phyloP scores from a whole-genome alignment of 2,113 vertebrate species.

The Clarias batrachus region DNA sequence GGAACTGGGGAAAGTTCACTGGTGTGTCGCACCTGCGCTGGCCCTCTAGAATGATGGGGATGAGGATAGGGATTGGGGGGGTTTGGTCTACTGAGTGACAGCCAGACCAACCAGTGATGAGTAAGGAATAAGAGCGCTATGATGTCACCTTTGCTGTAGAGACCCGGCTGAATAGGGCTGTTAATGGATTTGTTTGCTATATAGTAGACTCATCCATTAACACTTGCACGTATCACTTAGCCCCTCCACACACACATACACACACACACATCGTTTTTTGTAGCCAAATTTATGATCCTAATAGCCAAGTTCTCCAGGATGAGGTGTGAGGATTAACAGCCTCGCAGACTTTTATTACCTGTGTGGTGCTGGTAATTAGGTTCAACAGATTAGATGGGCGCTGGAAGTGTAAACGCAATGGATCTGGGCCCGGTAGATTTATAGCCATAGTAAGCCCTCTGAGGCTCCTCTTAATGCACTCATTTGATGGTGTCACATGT shows the following conservation, averaged over 20 bases:
- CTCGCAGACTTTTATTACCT: constrained; percentile 75
- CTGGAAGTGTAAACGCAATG: constrained; percentile 71
- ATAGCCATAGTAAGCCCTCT: constrained; percentile 67
- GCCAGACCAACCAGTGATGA: neutral
- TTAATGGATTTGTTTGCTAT: constrained; percentile 29
- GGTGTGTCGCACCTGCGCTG: constrained; percentile 47
- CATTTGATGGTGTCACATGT: constrained; percentile 72
- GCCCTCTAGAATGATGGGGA: constrained; percentile 52
- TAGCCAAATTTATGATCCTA: constrained; percentile 69
- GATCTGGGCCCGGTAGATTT: constrained; percentile 72
- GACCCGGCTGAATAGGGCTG: constrained; percentile 13
- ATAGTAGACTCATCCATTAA: constrained; percentile 14
- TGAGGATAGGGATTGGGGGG: constrained; percentile 43
- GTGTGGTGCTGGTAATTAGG: constrained; percentile 76
- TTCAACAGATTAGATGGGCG: constrained; percentile 76
- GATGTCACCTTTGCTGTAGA: constrained; percentile 12
- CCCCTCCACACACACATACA: constrained; percentile 51
- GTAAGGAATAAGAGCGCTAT: constrained; percentile 17
- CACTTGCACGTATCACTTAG: constrained; percentile 34
- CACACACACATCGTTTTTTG: constrained; percentile 45
- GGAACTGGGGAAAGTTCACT: constrained; percentile 64
- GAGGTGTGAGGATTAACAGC: constrained; percentile 75
- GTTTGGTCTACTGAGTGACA: constrained; percentile 40
- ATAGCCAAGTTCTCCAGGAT: constrained; percentile 65
- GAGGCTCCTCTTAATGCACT: constrained; percentile 69